phyloP scores from a whole-genome alignment of 2,888 invertebrate species.

The Spisula subtruncata region DNA sequence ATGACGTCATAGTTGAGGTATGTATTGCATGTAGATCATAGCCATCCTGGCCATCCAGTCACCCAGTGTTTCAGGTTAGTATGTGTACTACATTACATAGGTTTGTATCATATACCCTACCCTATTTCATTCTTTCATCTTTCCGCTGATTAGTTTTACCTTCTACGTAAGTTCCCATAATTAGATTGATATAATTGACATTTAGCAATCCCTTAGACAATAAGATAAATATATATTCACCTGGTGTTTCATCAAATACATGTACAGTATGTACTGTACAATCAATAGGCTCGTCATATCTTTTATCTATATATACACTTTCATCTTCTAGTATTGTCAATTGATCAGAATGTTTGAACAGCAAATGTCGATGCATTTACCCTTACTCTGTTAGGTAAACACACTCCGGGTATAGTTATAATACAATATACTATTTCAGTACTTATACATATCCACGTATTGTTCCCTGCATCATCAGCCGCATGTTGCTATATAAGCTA shows the following conservation, averaged over 20 bases:
- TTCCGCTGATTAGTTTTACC: background rate
- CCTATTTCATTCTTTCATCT: slow-evolving; percentile 12
- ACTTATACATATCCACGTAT: background rate
- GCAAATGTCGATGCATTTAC: background rate
- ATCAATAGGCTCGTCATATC: background rate
- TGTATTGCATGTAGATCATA: background rate
- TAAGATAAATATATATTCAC: no score
- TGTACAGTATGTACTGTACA: background rate
- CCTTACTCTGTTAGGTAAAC: background rate
- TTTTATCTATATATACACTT: background rate
- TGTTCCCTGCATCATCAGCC: background rate
- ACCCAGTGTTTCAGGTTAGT: background rate
- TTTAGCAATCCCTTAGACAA: no score
- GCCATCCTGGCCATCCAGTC: background rate
- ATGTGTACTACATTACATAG: background rate
- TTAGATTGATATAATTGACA: no score
- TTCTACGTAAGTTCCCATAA: no score
- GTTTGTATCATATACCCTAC: background rate
- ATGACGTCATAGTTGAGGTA: background rate
- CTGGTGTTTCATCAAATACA: no score
- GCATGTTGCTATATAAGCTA: background rate
- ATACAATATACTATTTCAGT: background rate
- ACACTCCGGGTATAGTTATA: background rate
- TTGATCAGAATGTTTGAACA: background rate
- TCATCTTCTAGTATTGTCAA: background rate